Evolutionary conservation across 2,888 invertebrate genomes (phyloP), one percentile per base, ranked within the genome.

Genomic region (Tenthredo amoena): DNA sequence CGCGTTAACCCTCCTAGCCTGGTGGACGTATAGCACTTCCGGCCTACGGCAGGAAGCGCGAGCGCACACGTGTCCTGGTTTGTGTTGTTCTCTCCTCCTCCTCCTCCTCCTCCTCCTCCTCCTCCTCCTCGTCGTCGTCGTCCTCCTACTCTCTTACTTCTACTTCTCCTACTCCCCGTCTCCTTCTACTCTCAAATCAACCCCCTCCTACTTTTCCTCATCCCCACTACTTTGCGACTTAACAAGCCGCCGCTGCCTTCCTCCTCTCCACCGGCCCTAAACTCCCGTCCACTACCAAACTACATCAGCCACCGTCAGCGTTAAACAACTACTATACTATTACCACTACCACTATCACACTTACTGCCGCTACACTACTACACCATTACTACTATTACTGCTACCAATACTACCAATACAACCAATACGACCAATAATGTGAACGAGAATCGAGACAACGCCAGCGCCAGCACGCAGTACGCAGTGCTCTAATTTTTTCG

Each of bases 11-110:
- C 82, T 83, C 65, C 68, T 18, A 83, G 82, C 68, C 68, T 68
- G 82, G 65, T 83, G 82, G 18, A 83, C 68, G 82, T 68, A 83
- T 68, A 43, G 68, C 68, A 83, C 82, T 83, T 83, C 82, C 82
- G 68, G 82, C 50, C 79, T 50, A 68, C 40, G 82, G 82, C 82
- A 83, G 82, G 82, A 83, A 83, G 82, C 82, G 82, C 47, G 50
- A 58, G 55, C 82, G 82, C 82, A 83, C 82, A 83, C 82, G 82
- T 83, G 82, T 83, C 82, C 82, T 83, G 82, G 82, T 68, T 83
- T 68, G 82, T 83, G 68, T 83, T 83, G 82, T 83, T 65, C 68
- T 65, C 47, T 68, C 62, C 62, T 81, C 47, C 77, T 58, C 26
- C 81, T 43, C 65, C 79, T 77, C 58, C 65, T 77, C 26, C 68